Evolutionary conservation across 2,888 invertebrate species (phyloP).

Genomic region (Andricus curvator): DNA sequence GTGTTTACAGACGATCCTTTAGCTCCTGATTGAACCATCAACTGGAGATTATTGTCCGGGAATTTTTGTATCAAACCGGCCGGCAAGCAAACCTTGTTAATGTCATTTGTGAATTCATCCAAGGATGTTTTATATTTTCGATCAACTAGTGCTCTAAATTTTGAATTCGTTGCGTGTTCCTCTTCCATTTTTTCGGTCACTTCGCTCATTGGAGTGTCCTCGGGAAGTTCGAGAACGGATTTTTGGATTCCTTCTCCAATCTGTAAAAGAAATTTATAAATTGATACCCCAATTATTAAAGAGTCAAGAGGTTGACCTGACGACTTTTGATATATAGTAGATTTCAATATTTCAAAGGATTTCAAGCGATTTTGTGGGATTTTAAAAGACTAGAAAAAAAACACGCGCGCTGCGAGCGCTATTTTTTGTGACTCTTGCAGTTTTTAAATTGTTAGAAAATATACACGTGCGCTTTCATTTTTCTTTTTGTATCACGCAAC

Average conservation of each 20-base stretch:
- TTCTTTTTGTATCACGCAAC: too few relatives aligned
- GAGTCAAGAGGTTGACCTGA: too few relatives aligned
- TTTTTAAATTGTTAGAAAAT: too few relatives aligned
- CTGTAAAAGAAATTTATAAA: constrained; percentile 18
- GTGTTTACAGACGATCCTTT: constrained; percentile 99
- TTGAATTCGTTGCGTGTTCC: constrained; percentile 85
- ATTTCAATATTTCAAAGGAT: too few relatives aligned
- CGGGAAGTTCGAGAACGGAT: constrained; percentile 85
- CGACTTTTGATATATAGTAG: too few relatives aligned
- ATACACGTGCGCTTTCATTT: too few relatives aligned
- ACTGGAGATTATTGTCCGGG: constrained; percentile 96
- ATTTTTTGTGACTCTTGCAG: too few relatives aligned
- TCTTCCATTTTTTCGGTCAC: constrained; percentile 86
- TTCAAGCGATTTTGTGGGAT: too few relatives aligned
- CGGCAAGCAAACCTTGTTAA: constrained; percentile 92
- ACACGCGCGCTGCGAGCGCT: too few relatives aligned
- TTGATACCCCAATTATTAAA: not conserved
- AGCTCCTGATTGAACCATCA: constrained; percentile 99
- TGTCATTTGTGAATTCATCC: constrained; percentile 92
- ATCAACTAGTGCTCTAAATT: constrained; percentile 89
- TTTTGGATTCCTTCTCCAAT: constrained; percentile 75
- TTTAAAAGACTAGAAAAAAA: too few relatives aligned
- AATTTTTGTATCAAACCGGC: constrained; percentile 92
- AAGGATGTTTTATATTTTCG: constrained; percentile 90
- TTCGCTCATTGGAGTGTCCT: constrained; percentile 80